Evolutionary conservation across 1,140 invertebrate genomes (phyloP).

Genomic region (Caerostris darwini): DNA sequence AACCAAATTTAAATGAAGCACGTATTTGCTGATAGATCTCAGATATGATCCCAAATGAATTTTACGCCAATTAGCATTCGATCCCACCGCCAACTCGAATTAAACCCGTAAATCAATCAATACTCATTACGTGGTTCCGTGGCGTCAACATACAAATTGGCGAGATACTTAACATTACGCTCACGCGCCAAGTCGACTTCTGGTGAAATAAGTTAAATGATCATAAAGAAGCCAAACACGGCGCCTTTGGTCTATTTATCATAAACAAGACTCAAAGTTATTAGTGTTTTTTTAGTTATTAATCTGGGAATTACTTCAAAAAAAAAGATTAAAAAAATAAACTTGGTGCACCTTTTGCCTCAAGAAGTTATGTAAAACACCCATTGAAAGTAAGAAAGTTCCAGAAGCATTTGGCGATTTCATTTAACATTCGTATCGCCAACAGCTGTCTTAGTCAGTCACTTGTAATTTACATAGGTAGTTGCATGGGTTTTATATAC

Average conservation of each 20-base stretch:
- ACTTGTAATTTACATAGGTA: not conserved
- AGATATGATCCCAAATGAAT: not conserved
- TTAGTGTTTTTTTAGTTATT: not conserved
- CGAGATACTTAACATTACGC: slow-evolving; percentile 23
- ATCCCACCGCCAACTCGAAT: not conserved
- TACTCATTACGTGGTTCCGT: not conserved
- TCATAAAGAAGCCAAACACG: slow-evolving; percentile 44
- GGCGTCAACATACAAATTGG: slow-evolving; percentile 44
- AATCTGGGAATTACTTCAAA: not conserved
- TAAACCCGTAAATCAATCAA: slow-evolving; percentile 41
- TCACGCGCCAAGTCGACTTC: slow-evolving; percentile 13
- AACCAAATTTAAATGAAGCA: not conserved
- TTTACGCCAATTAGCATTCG: not conserved
- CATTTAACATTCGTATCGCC: not conserved
- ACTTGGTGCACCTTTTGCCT: not conserved
- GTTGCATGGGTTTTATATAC: not conserved
- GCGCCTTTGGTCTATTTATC: not conserved
- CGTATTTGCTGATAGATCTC: not conserved
- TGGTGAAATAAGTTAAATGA: not conserved
- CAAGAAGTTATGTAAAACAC: not conserved
- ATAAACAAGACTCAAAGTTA: not conserved
- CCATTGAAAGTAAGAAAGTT: not conserved
- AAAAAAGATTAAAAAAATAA: too few species aligned
- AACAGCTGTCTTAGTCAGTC: not conserved
- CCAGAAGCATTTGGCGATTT: not conserved